Percentiles rank a stretch among this genome's conserved stretches.
phyloP scores from a whole-genome alignment of 2,888 invertebrate species.

The Drosophila formosana region DNA sequence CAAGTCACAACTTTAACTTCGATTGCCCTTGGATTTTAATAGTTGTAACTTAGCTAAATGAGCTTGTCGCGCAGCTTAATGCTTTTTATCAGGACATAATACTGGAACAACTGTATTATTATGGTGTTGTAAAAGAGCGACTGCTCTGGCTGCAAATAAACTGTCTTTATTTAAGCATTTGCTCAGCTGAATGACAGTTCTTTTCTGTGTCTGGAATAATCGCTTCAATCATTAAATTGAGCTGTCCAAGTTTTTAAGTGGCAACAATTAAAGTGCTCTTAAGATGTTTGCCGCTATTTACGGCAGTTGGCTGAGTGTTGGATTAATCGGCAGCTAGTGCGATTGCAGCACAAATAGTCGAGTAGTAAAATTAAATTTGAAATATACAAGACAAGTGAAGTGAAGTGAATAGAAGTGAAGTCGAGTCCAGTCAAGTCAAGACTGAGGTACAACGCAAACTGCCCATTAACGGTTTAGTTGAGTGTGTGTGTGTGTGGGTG shows the following conservation, averaged over 20 bases:
- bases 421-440: constrained; percentile 28
- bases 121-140: background rate
- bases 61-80: background rate
- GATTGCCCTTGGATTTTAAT: background rate
- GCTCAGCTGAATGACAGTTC: too few relatives aligned
- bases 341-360: constrained; percentile 4
- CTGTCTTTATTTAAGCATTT: background rate
- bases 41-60: background rate
- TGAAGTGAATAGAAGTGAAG: background rate
- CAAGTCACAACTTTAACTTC: background rate
- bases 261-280: background rate
- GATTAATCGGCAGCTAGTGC: constrained; percentile 34
- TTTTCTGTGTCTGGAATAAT: background rate
- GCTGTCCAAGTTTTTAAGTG: background rate
- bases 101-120: too few relatives aligned
- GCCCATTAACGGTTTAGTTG: constrained; percentile 39
- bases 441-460: constrained; percentile 41
- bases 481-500: constrained; percentile 17
- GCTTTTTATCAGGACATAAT: too few relatives aligned
- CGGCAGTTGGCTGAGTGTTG: background rate
- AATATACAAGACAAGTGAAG: constrained; percentile 30
- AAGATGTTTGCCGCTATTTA: background rate
- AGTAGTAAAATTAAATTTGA: constrained; percentile 52
- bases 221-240: background rate
- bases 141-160: background rate